A percentile compares a stretch with the other conserved stretches of the same genome.
Evolutionary conservation across 2,888 invertebrate genomes (phyloP).

Genomic region (Philereme vetulata): DNA sequence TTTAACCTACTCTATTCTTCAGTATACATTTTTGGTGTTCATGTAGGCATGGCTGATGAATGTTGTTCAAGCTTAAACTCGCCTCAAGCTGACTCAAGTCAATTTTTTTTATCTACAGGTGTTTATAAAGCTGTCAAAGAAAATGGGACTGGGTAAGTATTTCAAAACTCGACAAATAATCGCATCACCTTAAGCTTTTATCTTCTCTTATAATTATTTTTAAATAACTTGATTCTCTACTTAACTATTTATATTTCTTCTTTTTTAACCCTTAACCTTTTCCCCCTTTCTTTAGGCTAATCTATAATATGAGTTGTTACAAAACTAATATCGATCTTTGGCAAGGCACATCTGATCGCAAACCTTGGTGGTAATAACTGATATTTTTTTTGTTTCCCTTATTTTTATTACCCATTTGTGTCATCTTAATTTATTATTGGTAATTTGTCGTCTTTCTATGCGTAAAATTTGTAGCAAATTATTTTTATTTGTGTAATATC

Average conservation of each 20-base stretch:
- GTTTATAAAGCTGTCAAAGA: constrained; percentile 63
- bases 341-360: constrained; percentile 53
- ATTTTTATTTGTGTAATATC: too few relatives aligned
- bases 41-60: too few relatives aligned
- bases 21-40: too few relatives aligned
- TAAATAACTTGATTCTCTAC: not conserved
- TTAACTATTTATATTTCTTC: constrained; percentile 3
- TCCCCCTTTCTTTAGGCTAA: constrained; percentile 51
- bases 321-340: constrained; percentile 67
- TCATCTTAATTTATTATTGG: not conserved
- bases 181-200: too few relatives aligned
- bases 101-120: constrained; percentile 50
- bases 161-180: not conserved
- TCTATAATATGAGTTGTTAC: constrained; percentile 65
- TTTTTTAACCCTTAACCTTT: constrained; percentile 9
- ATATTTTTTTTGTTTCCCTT: constrained; percentile 15
- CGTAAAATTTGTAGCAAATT: not conserved
- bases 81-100: not conserved
- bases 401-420: not conserved
- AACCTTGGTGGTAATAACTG: constrained; percentile 68
- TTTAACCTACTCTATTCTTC: too few relatives aligned
- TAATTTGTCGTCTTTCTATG: too few relatives aligned
- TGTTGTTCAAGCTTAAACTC: too few relatives aligned
- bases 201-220: constrained; percentile 1
- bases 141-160: constrained; percentile 68